These are phyloP conservation scores for Triplophysa tibetana DNA, from an alignment of 2,113 vertebrate genomes.

Conservation along the genomic window DNA sequence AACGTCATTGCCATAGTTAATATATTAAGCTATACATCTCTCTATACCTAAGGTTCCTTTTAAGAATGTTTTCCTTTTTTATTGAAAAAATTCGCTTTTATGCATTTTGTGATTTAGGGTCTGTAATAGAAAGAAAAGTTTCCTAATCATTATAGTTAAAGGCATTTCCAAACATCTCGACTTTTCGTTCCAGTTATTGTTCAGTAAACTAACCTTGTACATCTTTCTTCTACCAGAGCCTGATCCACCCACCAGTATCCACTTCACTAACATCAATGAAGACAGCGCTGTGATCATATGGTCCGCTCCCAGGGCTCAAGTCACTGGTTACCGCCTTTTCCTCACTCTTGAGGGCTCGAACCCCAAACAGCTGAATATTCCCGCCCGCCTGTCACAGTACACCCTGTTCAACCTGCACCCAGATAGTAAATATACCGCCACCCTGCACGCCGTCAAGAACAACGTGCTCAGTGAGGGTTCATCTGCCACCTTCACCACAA, in stretches of 20 bases:
- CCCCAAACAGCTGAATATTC: conserved; percentile 79
- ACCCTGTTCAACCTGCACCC: conserved; percentile 82
- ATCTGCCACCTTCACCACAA: conserved; percentile 19
- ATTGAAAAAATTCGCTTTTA: too few species aligned
- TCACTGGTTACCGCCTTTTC: conserved; percentile 83
- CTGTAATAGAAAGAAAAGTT: not conserved
- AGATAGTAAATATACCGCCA: conserved; percentile 79
- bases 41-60: too few species aligned
- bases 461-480: conserved; percentile 77
- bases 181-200: not conserved
- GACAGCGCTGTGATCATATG: conserved; percentile 83
- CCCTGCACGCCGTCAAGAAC: conserved; percentile 79
- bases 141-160: not conserved
- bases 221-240: conserved; percentile 71
- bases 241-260: conserved; percentile 84
- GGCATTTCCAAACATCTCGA: too few species aligned
- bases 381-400: conserved; percentile 74
- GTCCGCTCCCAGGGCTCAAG: conserved; percentile 78
- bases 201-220: not conserved
- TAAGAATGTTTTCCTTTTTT: too few species aligned
- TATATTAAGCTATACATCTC: too few species aligned
- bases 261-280: conserved; percentile 81
- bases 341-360: conserved; percentile 79
- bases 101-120: too few species aligned
- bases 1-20: too few species aligned